Percentiles rank a stretch among this genome's conserved stretches.
phyloP scores from a whole-genome alignment of 1,140 invertebrate species.

The Eupristina koningsbergeri region DNA sequence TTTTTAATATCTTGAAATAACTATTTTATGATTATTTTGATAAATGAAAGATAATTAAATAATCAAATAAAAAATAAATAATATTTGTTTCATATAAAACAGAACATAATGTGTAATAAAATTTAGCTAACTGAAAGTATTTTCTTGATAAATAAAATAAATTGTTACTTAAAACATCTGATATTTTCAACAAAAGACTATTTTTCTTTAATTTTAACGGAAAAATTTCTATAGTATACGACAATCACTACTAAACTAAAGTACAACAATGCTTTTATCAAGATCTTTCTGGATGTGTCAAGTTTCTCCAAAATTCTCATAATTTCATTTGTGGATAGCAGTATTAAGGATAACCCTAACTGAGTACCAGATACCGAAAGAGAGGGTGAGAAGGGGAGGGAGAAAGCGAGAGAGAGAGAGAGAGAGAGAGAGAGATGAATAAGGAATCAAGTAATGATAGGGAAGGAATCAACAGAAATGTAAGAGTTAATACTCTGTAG shows the following conservation, averaged over 20 bases:
- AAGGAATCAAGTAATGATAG: constrained; percentile 19
- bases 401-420: neutral
- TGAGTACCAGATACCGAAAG: neutral
- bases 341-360: neutral
- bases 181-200: neutral
- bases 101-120: neutral
- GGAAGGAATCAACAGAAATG: constrained; percentile 31
- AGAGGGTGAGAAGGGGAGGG: neutral
- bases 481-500: constrained; percentile 59
- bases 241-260: neutral
- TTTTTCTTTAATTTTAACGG: neutral
- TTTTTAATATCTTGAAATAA: too few species aligned
- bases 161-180: neutral
- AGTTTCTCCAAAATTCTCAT: constrained; percentile 23
- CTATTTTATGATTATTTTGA: too few species aligned
- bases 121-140: neutral
- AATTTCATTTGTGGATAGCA: neutral
- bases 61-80: neutral
- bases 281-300: constrained; percentile 26
- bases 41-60: neutral
- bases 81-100: neutral
- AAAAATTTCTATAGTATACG: neutral
- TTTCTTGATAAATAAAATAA: neutral
- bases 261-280: constrained; percentile 4
- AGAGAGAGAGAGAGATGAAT: neutral